These are phyloP conservation scores for Chinchilla lanigera DNA, from an alignment of 2,113 vertebrate genomes.

Conservation along the genomic window DNA sequence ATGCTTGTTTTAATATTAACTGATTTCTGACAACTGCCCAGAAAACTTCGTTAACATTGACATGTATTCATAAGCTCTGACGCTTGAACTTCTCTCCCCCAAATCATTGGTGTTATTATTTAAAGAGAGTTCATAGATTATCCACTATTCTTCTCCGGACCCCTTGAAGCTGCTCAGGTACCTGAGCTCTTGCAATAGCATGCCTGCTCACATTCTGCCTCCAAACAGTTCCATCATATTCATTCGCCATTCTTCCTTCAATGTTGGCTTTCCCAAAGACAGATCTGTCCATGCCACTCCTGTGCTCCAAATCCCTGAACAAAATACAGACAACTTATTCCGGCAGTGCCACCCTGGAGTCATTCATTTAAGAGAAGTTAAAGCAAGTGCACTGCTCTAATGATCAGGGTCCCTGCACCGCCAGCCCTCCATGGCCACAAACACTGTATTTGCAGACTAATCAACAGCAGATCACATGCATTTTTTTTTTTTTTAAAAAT, in stretches of 20 bases:
- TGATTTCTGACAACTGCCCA: conserved; percentile 11
- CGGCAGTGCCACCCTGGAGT: not conserved
- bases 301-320: not conserved
- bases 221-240: not conserved
- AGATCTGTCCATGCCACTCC: not conserved
- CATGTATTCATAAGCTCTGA: not conserved
- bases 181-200: not conserved
- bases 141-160: not conserved
- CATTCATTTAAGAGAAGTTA: not conserved
- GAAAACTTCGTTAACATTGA: conserved; percentile 37
- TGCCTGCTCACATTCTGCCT: no score
- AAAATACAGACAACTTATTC: not conserved
- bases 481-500: not conserved
- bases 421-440: no score
- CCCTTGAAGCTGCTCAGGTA: not conserved
- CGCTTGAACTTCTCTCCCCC: not conserved
- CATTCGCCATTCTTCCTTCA: not conserved
- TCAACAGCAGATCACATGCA: not conserved
- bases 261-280: not conserved
- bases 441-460: not conserved
- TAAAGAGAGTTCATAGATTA: not conserved
- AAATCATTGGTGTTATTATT: conserved; percentile 25
- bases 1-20: conserved; percentile 35
- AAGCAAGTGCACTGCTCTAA: not conserved
- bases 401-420: no score